Evolutionary conservation across 2,797 vertebrate species (phyloP).

Genomic region (Myotis vivesi): DNA sequence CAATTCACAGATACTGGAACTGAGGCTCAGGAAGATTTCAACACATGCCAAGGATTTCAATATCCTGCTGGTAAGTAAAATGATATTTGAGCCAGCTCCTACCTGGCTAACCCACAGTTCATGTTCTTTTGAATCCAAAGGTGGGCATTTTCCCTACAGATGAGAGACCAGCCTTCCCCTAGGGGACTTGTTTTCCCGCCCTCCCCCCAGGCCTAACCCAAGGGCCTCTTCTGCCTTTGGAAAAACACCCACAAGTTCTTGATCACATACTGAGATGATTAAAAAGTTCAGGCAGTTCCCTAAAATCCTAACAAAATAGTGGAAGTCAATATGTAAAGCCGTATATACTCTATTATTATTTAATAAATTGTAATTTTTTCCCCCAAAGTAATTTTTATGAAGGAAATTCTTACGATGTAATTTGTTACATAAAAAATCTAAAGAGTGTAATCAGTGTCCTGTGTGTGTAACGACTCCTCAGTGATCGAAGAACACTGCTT

Average conservation of each 20-base stretch:
- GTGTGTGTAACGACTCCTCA: neutral
- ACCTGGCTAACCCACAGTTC: neutral
- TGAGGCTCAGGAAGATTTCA: neutral
- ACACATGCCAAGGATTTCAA: neutral
- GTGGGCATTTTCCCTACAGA: neutral
- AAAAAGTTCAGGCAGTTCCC: accelerated
- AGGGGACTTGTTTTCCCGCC: accelerated
- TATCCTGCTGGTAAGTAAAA: neutral
- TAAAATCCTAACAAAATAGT: neutral
- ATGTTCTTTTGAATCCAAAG: neutral
- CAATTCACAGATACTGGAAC: neutral
- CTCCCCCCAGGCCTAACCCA: neutral
- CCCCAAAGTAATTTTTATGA: conserved; percentile 25
- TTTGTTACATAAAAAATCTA: neutral
- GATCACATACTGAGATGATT: neutral
- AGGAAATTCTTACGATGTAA: neutral
- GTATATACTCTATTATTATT: neutral
- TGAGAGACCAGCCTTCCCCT: accelerated
- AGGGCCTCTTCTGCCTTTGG: neutral
- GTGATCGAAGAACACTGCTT: neutral
- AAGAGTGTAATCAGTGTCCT: neutral
- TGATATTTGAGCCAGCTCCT: neutral
- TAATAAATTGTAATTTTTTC: neutral
- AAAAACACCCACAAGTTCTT: neutral
- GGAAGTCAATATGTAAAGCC: neutral